Conservation (phyloP, 2,888 invertebrate genomes). For the Heliothis peltigera region DNA sequence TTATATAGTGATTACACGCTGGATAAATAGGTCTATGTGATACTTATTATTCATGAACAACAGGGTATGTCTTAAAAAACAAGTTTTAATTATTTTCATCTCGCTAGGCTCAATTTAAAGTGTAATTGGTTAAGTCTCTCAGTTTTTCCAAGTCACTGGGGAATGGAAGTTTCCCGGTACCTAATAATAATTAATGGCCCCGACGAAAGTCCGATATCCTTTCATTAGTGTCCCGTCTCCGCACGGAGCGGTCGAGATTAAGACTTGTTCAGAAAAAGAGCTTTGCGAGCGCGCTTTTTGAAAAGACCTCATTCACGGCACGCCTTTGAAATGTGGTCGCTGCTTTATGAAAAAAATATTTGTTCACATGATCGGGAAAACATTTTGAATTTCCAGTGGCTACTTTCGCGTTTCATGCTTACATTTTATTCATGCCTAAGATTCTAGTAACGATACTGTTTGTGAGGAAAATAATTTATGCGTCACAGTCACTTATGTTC, state of each 20-base stretch:
- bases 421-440: constrained; percentile 24
- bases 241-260: constrained; percentile 82
- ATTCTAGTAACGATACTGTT: constrained; percentile 5
- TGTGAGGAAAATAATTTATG: not conserved
- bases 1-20: not conserved
- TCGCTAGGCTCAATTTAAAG: constrained; percentile 73
- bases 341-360: constrained; percentile 71
- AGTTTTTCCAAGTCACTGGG: constrained; percentile 87
- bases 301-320: constrained; percentile 72
- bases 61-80: not conserved
- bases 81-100: constrained; percentile 66
- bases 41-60: not conserved
- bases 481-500: too few relatives aligned
- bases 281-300: constrained; percentile 77
- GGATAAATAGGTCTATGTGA: not conserved
- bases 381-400: constrained; percentile 42
- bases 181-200: constrained; percentile 89
- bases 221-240: constrained; percentile 86
- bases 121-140: constrained; percentile 81
- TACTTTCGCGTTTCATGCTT: constrained; percentile 8
- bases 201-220: constrained; percentile 88
- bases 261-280: constrained; percentile 83
- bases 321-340: constrained; percentile 77
- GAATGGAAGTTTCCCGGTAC: constrained; percentile 80
- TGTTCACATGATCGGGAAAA: constrained; percentile 61